phyloP scores from a whole-genome alignment of 2,113 vertebrate genomes.

The Piaya cayana region DNA sequence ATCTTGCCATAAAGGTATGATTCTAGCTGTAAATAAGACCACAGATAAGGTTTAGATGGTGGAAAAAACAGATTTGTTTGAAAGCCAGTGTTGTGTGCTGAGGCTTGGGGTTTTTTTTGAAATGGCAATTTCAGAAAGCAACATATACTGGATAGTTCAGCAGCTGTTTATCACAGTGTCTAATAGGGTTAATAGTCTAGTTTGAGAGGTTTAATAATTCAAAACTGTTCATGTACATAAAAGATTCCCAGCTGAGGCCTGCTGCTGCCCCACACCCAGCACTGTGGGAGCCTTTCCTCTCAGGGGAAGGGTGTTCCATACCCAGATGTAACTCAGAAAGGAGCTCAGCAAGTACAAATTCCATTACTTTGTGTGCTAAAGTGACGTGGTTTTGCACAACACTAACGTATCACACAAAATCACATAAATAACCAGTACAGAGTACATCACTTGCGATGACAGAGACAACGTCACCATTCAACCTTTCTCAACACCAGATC shows the following conservation, averaged over 20 bases:
- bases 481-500: neutral
- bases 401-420: neutral
- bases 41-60: neutral
- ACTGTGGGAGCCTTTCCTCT: neutral
- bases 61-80: neutral
- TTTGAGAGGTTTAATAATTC: neutral
- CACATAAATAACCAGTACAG: slow-evolving; percentile 1
- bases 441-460: neutral
- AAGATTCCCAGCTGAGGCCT: neutral
- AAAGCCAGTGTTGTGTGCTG: neutral
- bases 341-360: neutral
- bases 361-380: neutral
- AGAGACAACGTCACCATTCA: neutral
- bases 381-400: neutral
- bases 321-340: neutral
- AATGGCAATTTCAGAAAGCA: neutral
- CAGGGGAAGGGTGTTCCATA: neutral
- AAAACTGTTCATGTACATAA: neutral
- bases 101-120: neutral
- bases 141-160: neutral
- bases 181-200: neutral
- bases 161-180: neutral
- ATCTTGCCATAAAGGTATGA: neutral
- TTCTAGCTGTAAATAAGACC: neutral
- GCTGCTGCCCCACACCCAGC: neutral